Percentiles rank a stretch among this genome's conserved stretches.
phyloP scores from a whole-genome alignment of 2,797 vertebrate species.

The Hydrophis major region DNA sequence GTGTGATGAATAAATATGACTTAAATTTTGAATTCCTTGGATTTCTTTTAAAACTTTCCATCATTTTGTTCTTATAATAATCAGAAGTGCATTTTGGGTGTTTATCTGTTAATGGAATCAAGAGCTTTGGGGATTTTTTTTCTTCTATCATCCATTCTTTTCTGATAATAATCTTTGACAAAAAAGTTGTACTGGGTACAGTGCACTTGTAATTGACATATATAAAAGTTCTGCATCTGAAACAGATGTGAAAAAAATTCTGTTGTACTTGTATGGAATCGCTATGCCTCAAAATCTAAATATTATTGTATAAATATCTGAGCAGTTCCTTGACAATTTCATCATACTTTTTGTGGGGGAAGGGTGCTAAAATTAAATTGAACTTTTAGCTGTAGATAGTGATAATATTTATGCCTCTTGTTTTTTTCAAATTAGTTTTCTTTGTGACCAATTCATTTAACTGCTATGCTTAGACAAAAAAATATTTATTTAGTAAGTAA shows the following conservation, averaged over 20 bases:
- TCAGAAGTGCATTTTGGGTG: background rate
- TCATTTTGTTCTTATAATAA: background rate
- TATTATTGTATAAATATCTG: background rate
- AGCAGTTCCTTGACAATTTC: background rate
- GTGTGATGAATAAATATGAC: background rate
- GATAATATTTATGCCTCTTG: background rate
- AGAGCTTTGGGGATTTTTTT: background rate
- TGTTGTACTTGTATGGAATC: background rate
- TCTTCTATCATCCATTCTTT: background rate
- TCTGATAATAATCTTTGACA: constrained; percentile 15
- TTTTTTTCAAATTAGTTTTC: no score
- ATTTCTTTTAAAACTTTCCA: background rate
- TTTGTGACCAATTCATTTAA: background rate
- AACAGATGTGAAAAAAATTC: constrained; percentile 15
- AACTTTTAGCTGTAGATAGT: background rate
- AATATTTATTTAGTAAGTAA: background rate
- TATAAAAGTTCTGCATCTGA: constrained; percentile 14
- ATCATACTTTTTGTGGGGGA: background rate
- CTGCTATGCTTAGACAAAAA: background rate
- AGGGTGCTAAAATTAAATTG: background rate
- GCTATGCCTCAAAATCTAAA: constrained; percentile 5
- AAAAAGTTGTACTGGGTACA: background rate
- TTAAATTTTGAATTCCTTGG: background rate
- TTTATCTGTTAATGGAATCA: background rate
- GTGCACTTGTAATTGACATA: background rate